A percentile compares a stretch with the other conserved stretches of the same genome.
Evolutionary conservation across 1,140 invertebrate genomes (phyloP).

Genomic region (Zophobas atratus): DNA sequence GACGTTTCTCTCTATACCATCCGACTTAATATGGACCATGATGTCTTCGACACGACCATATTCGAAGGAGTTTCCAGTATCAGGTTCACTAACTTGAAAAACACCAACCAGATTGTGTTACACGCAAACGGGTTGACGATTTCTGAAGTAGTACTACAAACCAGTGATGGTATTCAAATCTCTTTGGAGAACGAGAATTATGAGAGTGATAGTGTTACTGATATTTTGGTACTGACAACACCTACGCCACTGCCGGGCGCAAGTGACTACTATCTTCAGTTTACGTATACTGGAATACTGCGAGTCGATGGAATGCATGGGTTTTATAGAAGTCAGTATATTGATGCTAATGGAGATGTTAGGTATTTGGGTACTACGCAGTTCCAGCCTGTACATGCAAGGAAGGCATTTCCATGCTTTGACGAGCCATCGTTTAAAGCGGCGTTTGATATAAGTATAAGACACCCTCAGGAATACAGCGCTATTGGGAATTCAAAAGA

Average conservation of each 20-base stretch:
- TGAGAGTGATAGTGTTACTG: slow-evolving; percentile 1
- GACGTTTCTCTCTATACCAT: background rate
- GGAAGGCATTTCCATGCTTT: slow-evolving; percentile 35
- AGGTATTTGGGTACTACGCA: slow-evolving; percentile 64
- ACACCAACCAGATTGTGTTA: slow-evolving; percentile 7
- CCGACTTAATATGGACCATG: background rate
- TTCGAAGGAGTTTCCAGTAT: background rate
- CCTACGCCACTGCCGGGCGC: background rate
- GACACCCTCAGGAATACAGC: slow-evolving; percentile 59
- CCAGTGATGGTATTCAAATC: background rate
- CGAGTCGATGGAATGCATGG: slow-evolving; percentile 73
- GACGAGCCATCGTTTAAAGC: slow-evolving; percentile 51
- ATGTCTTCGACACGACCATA: background rate
- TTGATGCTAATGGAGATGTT: slow-evolving; percentile 65
- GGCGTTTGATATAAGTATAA: slow-evolving; percentile 51
- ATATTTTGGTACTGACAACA: slow-evolving; percentile 12
- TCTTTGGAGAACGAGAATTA: slow-evolving; percentile 11
- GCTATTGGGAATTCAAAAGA: slow-evolving; percentile 15
- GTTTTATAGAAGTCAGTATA: slow-evolving; percentile 86
- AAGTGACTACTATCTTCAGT: background rate
- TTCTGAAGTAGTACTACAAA: background rate
- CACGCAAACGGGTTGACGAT: slow-evolving; percentile 1
- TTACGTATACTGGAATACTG: slow-evolving; percentile 3
- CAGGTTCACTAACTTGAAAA: background rate
- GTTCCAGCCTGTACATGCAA: slow-evolving; percentile 48